Evolutionary conservation across 2,888 invertebrate genomes (phyloP), one percentile per base, ranked within the genome.

Genomic region (Nomada flava): DNA sequence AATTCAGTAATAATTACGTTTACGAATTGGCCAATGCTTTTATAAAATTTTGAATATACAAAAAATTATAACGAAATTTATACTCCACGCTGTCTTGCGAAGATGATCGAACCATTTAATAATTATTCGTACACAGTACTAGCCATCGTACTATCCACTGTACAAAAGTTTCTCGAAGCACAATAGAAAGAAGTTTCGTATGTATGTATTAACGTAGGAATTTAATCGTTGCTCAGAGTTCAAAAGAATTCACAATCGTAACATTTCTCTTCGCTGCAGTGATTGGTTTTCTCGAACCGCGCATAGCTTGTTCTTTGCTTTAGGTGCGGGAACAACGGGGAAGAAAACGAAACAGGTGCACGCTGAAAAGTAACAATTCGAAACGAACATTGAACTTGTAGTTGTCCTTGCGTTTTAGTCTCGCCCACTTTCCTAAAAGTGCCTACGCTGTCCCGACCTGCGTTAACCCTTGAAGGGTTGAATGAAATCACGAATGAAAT

Each of bases 361-460:
- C 13, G 2, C 47, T 20, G n/a, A 7, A 9, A 15, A 9, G 55
- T 1, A 4, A 44, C 42, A 26, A 68, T n/a, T 29, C 18, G 15
- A 36, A 44, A n/a, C 10, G 7, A 65, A 71, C 2, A 9, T 68
- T 15, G 18, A 73, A 52, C 67, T 69, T 82, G 64, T 36, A 36
- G 60, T 71, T 76, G 60, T 64, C 76, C 73, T 63, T 74, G 82
- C 68, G 50, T 73, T 65, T 74, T 76, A 76, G 63, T 76, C 69
- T 26, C 26, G 26, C 26, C 79, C 86, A 81, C 87, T 91, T 91
- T 92, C 90, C 92, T 92, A 89, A 92, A 93, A 93, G 92, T 93
- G 92, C 92, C 92, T 93, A 92, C 88, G 92, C 92, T 91, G 85
- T 91, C 89, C 90, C 89, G 89, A 82, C 7, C 36, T 36, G 9